phyloP scores from a whole-genome alignment of 2,113 vertebrate species.

The Brachionichthys hirsutus region DNA sequence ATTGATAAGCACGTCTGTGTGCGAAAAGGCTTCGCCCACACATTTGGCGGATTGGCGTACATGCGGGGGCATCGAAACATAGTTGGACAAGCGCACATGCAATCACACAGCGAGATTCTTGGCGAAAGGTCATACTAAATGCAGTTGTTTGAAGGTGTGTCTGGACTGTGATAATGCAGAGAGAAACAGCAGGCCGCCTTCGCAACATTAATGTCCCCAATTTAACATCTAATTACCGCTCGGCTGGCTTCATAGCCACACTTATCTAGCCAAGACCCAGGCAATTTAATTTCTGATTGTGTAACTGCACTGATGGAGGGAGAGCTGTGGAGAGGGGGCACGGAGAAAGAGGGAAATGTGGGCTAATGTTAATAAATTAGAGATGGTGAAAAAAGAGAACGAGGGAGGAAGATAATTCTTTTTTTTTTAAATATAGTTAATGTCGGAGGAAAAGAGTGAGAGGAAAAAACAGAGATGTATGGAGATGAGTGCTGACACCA shows the following conservation, averaged over 20 bases:
- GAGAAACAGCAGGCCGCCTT: slow-evolving; percentile 69
- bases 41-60: slow-evolving; percentile 9
- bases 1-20: slow-evolving; percentile 10
- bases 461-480: slow-evolving; percentile 62
- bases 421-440: slow-evolving; percentile 66
- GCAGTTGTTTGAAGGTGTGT: slow-evolving; percentile 76
- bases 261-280: slow-evolving; percentile 77
- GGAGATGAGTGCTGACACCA: slow-evolving; percentile 70
- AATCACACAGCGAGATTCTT: slow-evolving; percentile 49
- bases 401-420: slow-evolving; percentile 46
- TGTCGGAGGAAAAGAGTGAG: slow-evolving; percentile 55
- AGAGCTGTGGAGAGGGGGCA: slow-evolving; percentile 70
- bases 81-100: slow-evolving; percentile 20
- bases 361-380: slow-evolving; percentile 72
- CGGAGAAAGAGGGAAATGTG: slow-evolving; percentile 55
- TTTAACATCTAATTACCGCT: slow-evolving; percentile 77
- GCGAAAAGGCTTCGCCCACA: slow-evolving; percentile 16
- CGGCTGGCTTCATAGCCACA: slow-evolving; percentile 74
- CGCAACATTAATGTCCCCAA: slow-evolving; percentile 73
- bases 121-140: slow-evolving; percentile 75
- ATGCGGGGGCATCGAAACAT: slow-evolving; percentile 32
- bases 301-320: slow-evolving; percentile 66
- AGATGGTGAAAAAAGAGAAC: slow-evolving; percentile 61
- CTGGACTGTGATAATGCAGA: slow-evolving; percentile 74
- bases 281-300: slow-evolving; percentile 80